Evolutionary conservation across 92 coral and sea anemone species (phyloP).

Genomic region (Virgularia gustaviana): DNA sequence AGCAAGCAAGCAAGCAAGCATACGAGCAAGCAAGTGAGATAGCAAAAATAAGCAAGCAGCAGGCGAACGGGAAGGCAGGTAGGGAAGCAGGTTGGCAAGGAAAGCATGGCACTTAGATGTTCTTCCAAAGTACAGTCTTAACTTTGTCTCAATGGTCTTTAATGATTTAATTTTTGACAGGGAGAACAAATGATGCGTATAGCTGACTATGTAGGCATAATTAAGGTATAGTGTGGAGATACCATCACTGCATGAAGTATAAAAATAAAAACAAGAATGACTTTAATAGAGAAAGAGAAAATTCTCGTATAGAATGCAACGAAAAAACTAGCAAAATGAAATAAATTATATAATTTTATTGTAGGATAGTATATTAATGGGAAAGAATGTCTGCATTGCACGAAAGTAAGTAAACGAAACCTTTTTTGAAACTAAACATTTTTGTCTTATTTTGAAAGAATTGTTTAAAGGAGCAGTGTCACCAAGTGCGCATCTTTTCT

Average conservation of each 20-base stretch:
- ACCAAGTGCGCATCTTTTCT: not conserved
- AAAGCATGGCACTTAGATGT: no score
- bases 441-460: not conserved
- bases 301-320: not conserved
- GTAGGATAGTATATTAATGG: conserved; percentile 75
- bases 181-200: conserved; percentile 70
- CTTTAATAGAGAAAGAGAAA: not conserved
- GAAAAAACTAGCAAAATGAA: not conserved
- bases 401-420: conserved; percentile 68
- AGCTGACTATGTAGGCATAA: conserved; percentile 72
- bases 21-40: no score
- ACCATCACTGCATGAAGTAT: no score
- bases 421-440: not conserved
- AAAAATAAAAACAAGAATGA: no score
- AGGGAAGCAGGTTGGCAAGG: no score
- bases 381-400: conserved; percentile 87
- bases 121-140: no score
- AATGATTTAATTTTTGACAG: conserved; percentile 7
- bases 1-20: no score
- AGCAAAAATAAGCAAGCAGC: no score
- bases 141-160: not conserved
- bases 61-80: no score
- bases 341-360: conserved; percentile 1
- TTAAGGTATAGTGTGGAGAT: no score
- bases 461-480: not conserved